Percentiles rank a stretch among this genome's conserved stretches.
Evolutionary conservation across 2,888 invertebrate species (phyloP).

Genomic region (Desoria tigrina): DNA sequence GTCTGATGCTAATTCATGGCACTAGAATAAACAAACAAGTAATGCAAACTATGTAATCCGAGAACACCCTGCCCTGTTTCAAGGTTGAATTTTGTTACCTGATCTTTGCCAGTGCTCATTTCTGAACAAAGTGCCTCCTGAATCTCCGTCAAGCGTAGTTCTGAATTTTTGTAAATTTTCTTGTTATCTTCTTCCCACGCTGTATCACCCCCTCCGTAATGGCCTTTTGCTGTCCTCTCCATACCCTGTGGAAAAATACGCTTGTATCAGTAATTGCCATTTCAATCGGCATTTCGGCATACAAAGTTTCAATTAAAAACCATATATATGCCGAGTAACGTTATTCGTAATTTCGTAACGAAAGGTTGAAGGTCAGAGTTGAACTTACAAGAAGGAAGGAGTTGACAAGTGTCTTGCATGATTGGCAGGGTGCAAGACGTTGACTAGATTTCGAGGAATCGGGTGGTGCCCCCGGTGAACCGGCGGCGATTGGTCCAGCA

Average conservation of each 20-base stretch:
- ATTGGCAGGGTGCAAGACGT: slow-evolving; percentile 72
- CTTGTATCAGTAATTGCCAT: too few relatives aligned
- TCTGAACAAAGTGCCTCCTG: slow-evolving; percentile 83
- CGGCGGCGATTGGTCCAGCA: slow-evolving; percentile 27
- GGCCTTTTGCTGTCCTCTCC: slow-evolving; percentile 77
- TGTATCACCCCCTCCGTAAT: slow-evolving; percentile 89
- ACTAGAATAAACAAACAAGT: slow-evolving; percentile 61
- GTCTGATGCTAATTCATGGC: slow-evolving; percentile 80
- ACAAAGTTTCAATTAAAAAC: slow-evolving; percentile 2
- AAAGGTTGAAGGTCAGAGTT: not conserved
- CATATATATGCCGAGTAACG: not conserved
- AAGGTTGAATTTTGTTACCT: too few relatives aligned
- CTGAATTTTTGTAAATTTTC: slow-evolving; percentile 79
- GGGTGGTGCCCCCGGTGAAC: not conserved
- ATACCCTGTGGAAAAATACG: slow-evolving; percentile 66
- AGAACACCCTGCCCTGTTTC: not conserved
- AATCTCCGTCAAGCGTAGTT: slow-evolving; percentile 86
- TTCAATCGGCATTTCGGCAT: slow-evolving; percentile 7
- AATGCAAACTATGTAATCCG: not conserved
- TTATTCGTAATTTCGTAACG: not conserved
- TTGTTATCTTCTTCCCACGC: slow-evolving; percentile 90
- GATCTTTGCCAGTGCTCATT: slow-evolving; percentile 67
- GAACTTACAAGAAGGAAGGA: slow-evolving; percentile 63
- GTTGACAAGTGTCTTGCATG: slow-evolving; percentile 71
- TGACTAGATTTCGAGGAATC: slow-evolving; percentile 40